phyloP scores from a whole-genome alignment of 2,797 vertebrate species.

The Microctenopoma steveboyesi region DNA sequence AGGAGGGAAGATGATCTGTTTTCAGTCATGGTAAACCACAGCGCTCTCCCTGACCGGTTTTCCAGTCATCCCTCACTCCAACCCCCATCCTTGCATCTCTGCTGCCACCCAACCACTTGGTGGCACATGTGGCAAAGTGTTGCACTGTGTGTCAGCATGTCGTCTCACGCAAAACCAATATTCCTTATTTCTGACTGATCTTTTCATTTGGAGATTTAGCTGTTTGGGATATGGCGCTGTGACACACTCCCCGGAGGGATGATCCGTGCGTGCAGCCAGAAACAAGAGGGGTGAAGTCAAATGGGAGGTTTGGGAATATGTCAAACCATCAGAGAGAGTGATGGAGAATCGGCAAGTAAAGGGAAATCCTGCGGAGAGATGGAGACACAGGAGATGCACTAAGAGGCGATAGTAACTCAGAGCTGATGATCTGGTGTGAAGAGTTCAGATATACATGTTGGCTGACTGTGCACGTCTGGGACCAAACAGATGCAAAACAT shows the following conservation, averaged over 20 bases:
- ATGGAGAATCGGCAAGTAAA: neutral
- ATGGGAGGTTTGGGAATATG: slow-evolving; percentile 15
- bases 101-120: slow-evolving; percentile 51
- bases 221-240: slow-evolving; percentile 48
- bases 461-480: too few species aligned
- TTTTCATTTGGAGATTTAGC: slow-evolving; percentile 57
- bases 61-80: slow-evolving; percentile 33
- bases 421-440: neutral
- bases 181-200: slow-evolving; percentile 35
- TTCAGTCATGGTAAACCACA: slow-evolving; percentile 54
- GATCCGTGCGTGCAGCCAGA: slow-evolving; percentile 26
- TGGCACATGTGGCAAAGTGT: slow-evolving; percentile 59
- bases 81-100: slow-evolving; percentile 27
- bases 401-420: slow-evolving; percentile 8
- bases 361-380: neutral
- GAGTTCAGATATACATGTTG: neutral
- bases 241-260: slow-evolving; percentile 28
- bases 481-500: too few species aligned
- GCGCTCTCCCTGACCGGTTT: slow-evolving; percentile 35
- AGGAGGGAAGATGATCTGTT: slow-evolving; percentile 59
- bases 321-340: slow-evolving; percentile 12
- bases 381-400: slow-evolving; percentile 4
- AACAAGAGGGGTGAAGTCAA: neutral
- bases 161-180: slow-evolving; percentile 56
- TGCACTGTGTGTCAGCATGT: slow-evolving; percentile 46